phyloP scores from a whole-genome alignment of 2,797 vertebrate genomes.

The Gadopsis bispinosus region DNA sequence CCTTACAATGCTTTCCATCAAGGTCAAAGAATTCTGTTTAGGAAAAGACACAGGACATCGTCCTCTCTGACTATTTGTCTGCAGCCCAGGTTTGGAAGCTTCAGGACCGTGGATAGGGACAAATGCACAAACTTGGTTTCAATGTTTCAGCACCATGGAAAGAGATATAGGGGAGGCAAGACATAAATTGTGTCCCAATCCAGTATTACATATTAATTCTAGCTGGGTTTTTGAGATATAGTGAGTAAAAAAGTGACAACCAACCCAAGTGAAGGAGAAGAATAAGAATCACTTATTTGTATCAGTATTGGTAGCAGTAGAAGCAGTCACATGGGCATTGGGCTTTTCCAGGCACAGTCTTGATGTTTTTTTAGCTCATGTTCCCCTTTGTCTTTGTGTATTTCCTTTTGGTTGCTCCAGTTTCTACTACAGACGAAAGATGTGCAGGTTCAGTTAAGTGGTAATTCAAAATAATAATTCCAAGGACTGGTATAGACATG shows the following conservation, averaged over 20 bases:
- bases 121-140: neutral
- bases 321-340: neutral
- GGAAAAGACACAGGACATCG: too few relatives aligned
- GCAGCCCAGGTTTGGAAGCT: neutral
- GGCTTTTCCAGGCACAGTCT: neutral
- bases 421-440: neutral
- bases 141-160: neutral
- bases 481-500: too few relatives aligned
- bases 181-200: neutral
- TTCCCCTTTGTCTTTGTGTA: neutral
- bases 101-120: constrained; percentile 10
- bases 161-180: neutral
- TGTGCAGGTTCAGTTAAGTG: neutral
- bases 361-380: neutral
- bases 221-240: neutral
- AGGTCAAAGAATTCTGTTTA: too few relatives aligned
- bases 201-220: neutral
- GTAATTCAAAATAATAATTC: neutral
- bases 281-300: neutral
- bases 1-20: too few relatives aligned
- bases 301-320: neutral
- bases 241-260: neutral
- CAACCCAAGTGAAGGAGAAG: neutral
- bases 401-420: neutral
- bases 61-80: too few relatives aligned